Evolutionary conservation across 2,888 invertebrate species (phyloP).

Genomic region (Diadegma fenestrale): DNA sequence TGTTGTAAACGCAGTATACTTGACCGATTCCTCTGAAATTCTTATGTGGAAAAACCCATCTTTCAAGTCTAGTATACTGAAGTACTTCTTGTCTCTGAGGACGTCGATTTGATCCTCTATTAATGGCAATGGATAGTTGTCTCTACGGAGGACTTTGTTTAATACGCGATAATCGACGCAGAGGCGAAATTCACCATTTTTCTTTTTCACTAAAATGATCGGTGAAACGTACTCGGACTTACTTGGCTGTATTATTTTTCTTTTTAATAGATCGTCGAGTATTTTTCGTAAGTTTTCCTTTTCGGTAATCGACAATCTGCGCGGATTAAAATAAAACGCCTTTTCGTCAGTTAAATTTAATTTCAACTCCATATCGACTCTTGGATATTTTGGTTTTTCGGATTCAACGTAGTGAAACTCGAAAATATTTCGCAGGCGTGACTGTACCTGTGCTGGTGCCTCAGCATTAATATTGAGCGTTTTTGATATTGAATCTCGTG

Average conservation of each 20-base stretch:
- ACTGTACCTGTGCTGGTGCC: conserved; percentile 9
- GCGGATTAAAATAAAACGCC: conserved; percentile 59
- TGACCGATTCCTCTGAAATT: conserved; percentile 59
- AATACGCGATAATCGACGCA: conserved; percentile 57
- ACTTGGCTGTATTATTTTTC: conserved; percentile 59
- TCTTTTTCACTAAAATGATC: conserved; percentile 61
- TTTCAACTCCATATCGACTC: conserved; percentile 57
- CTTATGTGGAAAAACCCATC: conserved; percentile 68
- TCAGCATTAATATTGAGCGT: conserved; percentile 51
- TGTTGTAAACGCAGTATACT: conserved; percentile 68
- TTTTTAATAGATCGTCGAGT: conserved; percentile 51
- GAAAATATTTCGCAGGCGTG: conserved; percentile 41
- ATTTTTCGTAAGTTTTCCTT: conserved; percentile 53
- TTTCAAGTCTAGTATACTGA: conserved; percentile 58
- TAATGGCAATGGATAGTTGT: conserved; percentile 64
- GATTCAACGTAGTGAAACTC: conserved; percentile 43
- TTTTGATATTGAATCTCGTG: background rate
- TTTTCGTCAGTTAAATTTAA: conserved; percentile 45
- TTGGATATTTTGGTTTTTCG: conserved; percentile 48
- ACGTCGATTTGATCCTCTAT: conserved; percentile 56
- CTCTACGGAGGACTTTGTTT: conserved; percentile 40
- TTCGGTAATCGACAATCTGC: conserved; percentile 56
- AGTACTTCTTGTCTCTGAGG: conserved; percentile 54
- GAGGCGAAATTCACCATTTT: conserved; percentile 51
- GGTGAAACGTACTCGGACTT: conserved; percentile 64